Evolutionary conservation across 2,113 vertebrate genomes (phyloP).

Genomic region (Oceanodroma tethys): DNA sequence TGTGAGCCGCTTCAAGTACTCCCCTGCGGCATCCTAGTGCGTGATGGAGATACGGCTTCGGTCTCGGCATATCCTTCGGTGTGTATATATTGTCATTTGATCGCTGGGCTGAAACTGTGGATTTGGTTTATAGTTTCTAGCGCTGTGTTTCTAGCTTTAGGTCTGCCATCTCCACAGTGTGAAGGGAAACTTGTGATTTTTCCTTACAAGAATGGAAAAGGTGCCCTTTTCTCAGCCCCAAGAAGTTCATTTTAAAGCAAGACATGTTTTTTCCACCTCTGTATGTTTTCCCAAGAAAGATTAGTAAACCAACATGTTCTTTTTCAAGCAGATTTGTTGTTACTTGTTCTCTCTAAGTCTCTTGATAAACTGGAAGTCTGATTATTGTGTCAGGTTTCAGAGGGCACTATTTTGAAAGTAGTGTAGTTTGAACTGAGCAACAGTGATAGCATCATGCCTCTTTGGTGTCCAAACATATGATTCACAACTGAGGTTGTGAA

Average conservation of each 20-base stretch:
- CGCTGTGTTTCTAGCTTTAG: neutral
- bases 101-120: neutral
- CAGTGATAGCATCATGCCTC: neutral
- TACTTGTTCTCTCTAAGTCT: neutral
- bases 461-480: neutral
- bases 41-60: fast-evolving
- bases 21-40: too few species aligned
- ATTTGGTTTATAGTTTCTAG: neutral
- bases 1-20: neutral
- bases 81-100: neutral
- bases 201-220: neutral
- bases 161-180: neutral
- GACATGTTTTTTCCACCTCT: neutral
- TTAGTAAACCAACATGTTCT: neutral
- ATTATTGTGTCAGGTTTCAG: neutral
- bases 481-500: neutral
- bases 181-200: neutral
- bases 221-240: neutral
- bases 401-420: neutral
- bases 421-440: neutral
- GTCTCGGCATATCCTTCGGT: fast-evolving
- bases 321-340: neutral
- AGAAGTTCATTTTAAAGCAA: neutral
- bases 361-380: neutral
- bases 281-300: neutral